Evolutionary conservation across 2,113 vertebrate species (phyloP), one percentile per base, ranked within the genome.

Genomic region (Tachysurus fulvidraco): DNA sequence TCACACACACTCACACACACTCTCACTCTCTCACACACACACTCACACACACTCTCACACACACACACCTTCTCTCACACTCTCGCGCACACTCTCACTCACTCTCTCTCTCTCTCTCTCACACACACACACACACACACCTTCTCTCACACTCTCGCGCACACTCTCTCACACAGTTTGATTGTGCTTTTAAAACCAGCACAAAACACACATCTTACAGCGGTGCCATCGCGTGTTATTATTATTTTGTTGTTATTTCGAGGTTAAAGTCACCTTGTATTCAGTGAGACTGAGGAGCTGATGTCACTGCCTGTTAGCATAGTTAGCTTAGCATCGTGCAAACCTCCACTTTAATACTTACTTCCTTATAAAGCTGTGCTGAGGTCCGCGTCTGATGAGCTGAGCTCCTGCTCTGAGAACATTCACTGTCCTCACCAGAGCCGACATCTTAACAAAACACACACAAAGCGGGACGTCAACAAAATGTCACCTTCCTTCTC

Each of bases 31-130:
- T 7, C 46, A 2, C 46, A 62, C 78, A 82, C 19, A 74, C 28
- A 54, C 28, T 46, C 7, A 44, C 28, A 65, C 19, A 85, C 16
- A 3, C 96, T n/a, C 97, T 98, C 23, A 36, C 12, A 76, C 7
- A 81, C 74, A 65, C 41, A 76, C n/a, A 71, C 23, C 5, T 4
- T 50, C 46, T 50, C 46, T 50, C n/a, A n/a, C n/a, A n/a, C 46
- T 50, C 46, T 50, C 46, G 57, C 41, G 62, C 78, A 82, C 14
- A 74, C 28, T 44, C 36, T 46, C 7, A 52, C 28, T 60, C 19
- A 83, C 8, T 50, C 46, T 50, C 46, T 50, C 16, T 64, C 60
- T 64, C 60, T n/a, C 23, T 4, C 9, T n/a, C 60, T 9, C 19
- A 7, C 21, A 21, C 21, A 7, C 59, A 64, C 23, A n/a, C 13